Evolutionary conservation across 64 coral and sea anemone species (phyloP), one percentile per base, ranked within the genome.

Genomic region (Pocillopora damicornis): DNA sequence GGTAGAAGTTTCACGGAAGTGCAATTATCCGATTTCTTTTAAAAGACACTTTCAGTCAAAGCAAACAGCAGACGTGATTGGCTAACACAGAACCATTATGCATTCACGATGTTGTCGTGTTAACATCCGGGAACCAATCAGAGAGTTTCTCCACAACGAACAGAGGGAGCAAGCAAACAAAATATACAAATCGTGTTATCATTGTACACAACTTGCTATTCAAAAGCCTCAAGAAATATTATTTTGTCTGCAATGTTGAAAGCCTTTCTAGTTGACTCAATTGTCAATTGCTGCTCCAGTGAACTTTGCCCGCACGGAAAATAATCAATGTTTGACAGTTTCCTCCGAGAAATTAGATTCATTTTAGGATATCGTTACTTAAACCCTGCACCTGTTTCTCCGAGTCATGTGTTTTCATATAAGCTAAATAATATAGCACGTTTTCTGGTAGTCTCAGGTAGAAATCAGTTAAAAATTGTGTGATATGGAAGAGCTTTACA

Each of bases 11-110:
- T 6, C 25, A 58, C 77, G 56, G 56, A 79, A 79, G 60, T 56
- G 13, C 26, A 79, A 79, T 58, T 79, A n/a, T 79, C 58, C 57
- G 9, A 79, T 79, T 79, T 60, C 75, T 25, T 79, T 79, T 79
- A 22, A 79, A 30, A 51, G 57, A 60, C 22, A 22, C 59, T 60
- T 79, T 60, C 42, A 51, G 42, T 51, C 59, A n/a, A 4, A 30
- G 57, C 26, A 20, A 79, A 60, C 7, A 56, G 18, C 5, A 4
- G 13, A 60, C 38, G 9, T 30, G 77, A 79, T 79, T 79, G 77
- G 77, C 4, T 11, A 15, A 11, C 18, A 0, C 7, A 4, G 30
- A 22, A 58, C 26, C 23, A 79, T 79, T n/a, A 60, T 1, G 56
- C 42, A 22, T 56, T 26, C 51, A 79, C 18, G 77, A 79, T 60